Conservation (phyloP, 1,140 invertebrate species). For the Chrysoperla carnea region DNA sequence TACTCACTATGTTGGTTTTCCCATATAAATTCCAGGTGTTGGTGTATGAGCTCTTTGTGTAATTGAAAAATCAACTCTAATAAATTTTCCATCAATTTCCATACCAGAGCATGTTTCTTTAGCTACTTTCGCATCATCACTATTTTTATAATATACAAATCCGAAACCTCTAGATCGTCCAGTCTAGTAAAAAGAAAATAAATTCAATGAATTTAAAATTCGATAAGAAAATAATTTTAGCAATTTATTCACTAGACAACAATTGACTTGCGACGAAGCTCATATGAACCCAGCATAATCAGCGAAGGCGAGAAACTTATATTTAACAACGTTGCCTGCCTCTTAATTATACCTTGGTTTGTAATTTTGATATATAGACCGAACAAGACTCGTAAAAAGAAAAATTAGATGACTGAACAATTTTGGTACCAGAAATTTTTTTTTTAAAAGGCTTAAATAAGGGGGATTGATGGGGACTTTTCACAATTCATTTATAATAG, state of each 20-base stretch:
- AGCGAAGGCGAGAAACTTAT: no score
- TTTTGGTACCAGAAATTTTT: no score
- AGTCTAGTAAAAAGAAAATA: conserved; percentile 35
- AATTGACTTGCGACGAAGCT: background rate
- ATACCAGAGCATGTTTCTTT: conserved; percentile 87
- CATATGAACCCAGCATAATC: background rate
- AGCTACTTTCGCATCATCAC: conserved; percentile 82
- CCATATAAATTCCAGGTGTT: conserved; percentile 96
- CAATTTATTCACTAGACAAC: background rate
- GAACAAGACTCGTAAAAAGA: no score
- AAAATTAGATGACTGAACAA: no score
- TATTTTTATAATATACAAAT: conserved; percentile 86
- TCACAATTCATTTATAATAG: no score
- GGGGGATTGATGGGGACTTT: no score
- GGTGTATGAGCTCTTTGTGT: conserved; percentile 95
- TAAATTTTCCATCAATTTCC: conserved; percentile 84
- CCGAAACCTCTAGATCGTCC: conserved; percentile 88
- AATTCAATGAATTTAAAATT: background rate
- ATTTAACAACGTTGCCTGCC: no score
- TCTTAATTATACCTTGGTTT: no score
- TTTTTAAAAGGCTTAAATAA: no score
- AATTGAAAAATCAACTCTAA: conserved; percentile 92
- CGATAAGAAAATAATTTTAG: background rate
- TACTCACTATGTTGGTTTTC: conserved; percentile 62
- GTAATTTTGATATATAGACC: no score